Evolutionary conservation across 2,888 invertebrate genomes (phyloP), one percentile per base, ranked within the genome.

Genomic region (Cheilosia impressa): DNA sequence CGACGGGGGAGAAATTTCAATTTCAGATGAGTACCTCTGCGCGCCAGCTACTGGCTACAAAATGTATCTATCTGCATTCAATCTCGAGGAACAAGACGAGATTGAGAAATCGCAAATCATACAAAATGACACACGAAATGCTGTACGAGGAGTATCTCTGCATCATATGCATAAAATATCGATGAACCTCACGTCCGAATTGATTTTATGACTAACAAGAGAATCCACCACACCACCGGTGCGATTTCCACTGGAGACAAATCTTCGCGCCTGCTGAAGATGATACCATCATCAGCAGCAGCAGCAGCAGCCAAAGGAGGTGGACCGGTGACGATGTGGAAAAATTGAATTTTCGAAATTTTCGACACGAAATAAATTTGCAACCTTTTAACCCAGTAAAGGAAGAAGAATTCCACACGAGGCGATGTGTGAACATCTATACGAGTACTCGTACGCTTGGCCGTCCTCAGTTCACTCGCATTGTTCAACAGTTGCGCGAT

Each of bases 21-120:
- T 85, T 80, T 80, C 41, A 80, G 84, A 85, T 76, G 79, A 84
- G 79, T 24, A 15, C 38, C 17, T n/a, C 15, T 52, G 27, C 52
- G 27, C 24, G 19, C 45, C 19, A 63, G 75, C 69, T 71, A 63
- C 80, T 69, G 47, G 43, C 60, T 60, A 45, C 62, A 52, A 52
- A 71, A 52, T 72, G 43, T 19, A 53, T 69, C 69, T 38, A 52
- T 63, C 68, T 69, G 72, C 65, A 73, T 62, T 69, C 69, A 63
- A 77, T 69, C 69, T 65, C 24, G 47, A 71, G 15, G 62, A 34
- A 58, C 45, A 75, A 73, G 82, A 82, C 79, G 69, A 58, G 80
- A 84, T 84, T 87, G 80, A 84, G 76, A 84, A 84, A 87, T 87
- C 82, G 82, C 82, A 87, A 82, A 87, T 87, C 82, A 82, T 87